phyloP scores from a whole-genome alignment of 2,888 invertebrate species.

The Epinotia bilunana region DNA sequence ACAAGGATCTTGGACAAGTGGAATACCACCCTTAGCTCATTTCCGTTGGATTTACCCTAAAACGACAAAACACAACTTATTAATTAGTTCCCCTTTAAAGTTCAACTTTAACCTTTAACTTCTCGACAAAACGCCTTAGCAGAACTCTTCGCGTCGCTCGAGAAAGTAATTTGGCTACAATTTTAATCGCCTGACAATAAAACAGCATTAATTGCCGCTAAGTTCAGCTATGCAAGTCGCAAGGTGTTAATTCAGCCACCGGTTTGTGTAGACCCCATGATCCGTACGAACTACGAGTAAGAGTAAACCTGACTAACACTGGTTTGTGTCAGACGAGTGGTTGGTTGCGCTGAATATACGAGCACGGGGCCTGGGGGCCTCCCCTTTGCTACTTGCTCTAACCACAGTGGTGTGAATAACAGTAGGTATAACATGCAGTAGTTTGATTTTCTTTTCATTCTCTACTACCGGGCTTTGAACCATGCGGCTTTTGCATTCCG shows the following conservation, averaged over 20 bases:
- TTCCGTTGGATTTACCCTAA: neutral
- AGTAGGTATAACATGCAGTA: neutral
- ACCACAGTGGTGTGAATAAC: neutral
- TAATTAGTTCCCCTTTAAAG: conserved; percentile 1
- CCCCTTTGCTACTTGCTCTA: neutral
- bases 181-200: conserved; percentile 43
- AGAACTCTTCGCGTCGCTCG: neutral
- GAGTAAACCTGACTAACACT: neutral
- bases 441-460: too few species aligned
- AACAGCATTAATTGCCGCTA: conserved; percentile 42
- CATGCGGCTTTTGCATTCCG: too few species aligned
- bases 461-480: too few species aligned
- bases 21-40: too few species aligned
- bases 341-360: neutral
- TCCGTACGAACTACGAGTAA: neutral
- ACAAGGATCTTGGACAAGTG: too few species aligned
- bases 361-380: neutral
- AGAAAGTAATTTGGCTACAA: conserved; percentile 42
- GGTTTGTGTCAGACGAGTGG: neutral
- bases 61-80: neutral
- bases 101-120: conserved; percentile 29
- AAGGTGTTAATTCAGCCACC: neutral
- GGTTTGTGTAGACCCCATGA: neutral
- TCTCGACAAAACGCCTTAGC: conserved; percentile 25
- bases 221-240: conserved; percentile 15